phyloP scores from a whole-genome alignment of 2,797 vertebrate species.

The Rhinatrema bivittatum region DNA sequence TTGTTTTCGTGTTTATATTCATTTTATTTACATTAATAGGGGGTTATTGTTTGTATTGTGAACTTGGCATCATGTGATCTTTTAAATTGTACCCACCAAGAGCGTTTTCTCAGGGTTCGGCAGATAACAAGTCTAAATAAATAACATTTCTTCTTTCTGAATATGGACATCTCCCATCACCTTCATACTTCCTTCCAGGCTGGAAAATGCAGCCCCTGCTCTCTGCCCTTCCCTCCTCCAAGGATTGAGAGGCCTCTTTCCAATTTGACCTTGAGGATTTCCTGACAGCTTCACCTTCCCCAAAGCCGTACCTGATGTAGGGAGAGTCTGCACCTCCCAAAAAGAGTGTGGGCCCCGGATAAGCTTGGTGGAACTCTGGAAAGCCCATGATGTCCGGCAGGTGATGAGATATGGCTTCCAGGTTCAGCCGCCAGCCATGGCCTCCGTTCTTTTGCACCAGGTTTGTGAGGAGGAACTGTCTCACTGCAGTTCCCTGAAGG shows the following conservation, averaged over 20 bases:
- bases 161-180: neutral
- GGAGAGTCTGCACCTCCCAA: slow-evolving; percentile 80
- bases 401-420: slow-evolving; percentile 76
- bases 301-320: slow-evolving; percentile 76
- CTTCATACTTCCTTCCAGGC: too few species aligned
- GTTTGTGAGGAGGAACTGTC: slow-evolving; percentile 88
- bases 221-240: too few species aligned
- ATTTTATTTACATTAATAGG: too few species aligned
- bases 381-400: slow-evolving; percentile 73
- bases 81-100: too few species aligned
- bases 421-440: slow-evolving; percentile 79
- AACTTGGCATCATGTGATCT: too few species aligned
- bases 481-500: slow-evolving; percentile 62
- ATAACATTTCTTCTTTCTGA: too few species aligned
- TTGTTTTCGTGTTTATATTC: too few species aligned
- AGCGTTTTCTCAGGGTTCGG: too few species aligned
- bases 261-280: too few species aligned
- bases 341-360: slow-evolving; percentile 77
- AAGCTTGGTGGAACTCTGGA: slow-evolving; percentile 59
- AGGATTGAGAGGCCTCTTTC: too few species aligned
- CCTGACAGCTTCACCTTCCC: rapidly evolving
- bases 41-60: too few species aligned
- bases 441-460: slow-evolving; percentile 73
- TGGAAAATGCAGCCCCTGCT: neutral
- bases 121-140: too few species aligned